These are phyloP conservation scores for Drosophila picticornis DNA, from an alignment of 2,888 invertebrate species.

Conservation along the genomic window DNA sequence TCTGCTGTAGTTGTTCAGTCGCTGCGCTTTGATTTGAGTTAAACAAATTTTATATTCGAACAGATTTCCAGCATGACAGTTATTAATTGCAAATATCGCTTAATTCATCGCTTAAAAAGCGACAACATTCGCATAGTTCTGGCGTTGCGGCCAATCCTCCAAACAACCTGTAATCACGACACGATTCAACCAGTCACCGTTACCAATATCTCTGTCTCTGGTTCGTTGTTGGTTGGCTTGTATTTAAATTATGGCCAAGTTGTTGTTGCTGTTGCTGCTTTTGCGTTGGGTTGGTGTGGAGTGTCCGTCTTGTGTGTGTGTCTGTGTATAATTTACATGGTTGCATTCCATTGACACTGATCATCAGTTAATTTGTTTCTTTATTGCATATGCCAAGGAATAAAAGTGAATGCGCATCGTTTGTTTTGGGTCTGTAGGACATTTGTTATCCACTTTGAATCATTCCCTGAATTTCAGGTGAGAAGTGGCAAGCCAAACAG, in stretches of 20 bases:
- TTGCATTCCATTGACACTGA: conserved; percentile 84
- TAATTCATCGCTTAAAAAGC: conserved; percentile 83
- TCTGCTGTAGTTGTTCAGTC: conserved; percentile 12
- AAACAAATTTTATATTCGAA: conserved; percentile 80
- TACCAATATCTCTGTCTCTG: conserved; percentile 46
- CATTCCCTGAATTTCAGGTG: conserved; percentile 30
- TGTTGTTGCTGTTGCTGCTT: conserved; percentile 20
- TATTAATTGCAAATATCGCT: conserved; percentile 85
- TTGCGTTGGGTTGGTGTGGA: conserved; percentile 19
- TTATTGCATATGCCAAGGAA: conserved; percentile 62
- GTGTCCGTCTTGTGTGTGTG: conserved; percentile 19
- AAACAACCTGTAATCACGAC: conserved; percentile 82
- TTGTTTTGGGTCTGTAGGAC: conserved; percentile 83
- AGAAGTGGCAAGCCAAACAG: conserved; percentile 48
- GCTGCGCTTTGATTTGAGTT: conserved; percentile 73
- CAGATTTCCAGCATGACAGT: conserved; percentile 83
- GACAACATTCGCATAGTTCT: conserved; percentile 79
- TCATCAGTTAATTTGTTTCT: conserved; percentile 84
- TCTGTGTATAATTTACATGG: conserved; percentile 76
- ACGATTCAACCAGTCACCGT: conserved; percentile 60
- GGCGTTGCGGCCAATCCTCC: conserved; percentile 39
- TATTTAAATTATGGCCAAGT: conserved; percentile 49
- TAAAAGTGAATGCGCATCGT: conserved; percentile 82
- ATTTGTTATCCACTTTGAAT: conserved; percentile 75
- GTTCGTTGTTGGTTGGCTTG: conserved; percentile 1